These are phyloP conservation scores for Dipodomys merriami DNA, from an alignment of 2,113 vertebrate species.

Conservation along the genomic window DNA sequence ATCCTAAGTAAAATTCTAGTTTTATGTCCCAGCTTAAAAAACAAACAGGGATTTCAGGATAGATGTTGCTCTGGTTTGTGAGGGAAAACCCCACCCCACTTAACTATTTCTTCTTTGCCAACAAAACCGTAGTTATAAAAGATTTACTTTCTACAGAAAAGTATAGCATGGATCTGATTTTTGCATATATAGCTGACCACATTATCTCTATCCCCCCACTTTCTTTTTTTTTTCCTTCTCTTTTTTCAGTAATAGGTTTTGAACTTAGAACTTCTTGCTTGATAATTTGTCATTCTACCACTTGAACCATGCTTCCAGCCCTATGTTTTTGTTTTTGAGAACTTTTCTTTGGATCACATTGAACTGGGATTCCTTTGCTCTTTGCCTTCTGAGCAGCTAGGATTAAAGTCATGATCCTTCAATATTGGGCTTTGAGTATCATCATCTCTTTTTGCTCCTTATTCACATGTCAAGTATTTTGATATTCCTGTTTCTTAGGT, in stretches of 20 bases:
- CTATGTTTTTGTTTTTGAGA: too few species aligned
- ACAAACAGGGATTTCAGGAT: background rate
- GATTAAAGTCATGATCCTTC: too few species aligned
- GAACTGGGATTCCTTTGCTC: too few species aligned
- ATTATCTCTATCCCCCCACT: background rate
- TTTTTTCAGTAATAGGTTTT: too few species aligned
- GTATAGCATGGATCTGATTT: background rate
- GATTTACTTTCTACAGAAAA: background rate
- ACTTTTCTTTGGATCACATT: too few species aligned
- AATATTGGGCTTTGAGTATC: background rate
- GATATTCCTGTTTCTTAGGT: background rate
- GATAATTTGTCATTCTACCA: too few species aligned
- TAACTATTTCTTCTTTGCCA: background rate
- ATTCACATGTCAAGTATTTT: background rate
- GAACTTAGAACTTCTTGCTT: too few species aligned
- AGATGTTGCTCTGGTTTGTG: background rate
- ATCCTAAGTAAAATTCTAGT: slow-evolving; percentile 70
- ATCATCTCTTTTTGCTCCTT: background rate
- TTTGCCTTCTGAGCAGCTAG: too few species aligned
- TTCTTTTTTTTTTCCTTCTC: too few species aligned
- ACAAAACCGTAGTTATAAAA: background rate
- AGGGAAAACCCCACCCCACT: background rate
- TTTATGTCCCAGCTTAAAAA: slow-evolving; percentile 59
- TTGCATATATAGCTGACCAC: background rate
- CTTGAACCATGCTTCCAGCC: too few species aligned